Evolutionary conservation across 2,888 invertebrate species (phyloP).

Genomic region (Calliscelio sp.): DNA sequence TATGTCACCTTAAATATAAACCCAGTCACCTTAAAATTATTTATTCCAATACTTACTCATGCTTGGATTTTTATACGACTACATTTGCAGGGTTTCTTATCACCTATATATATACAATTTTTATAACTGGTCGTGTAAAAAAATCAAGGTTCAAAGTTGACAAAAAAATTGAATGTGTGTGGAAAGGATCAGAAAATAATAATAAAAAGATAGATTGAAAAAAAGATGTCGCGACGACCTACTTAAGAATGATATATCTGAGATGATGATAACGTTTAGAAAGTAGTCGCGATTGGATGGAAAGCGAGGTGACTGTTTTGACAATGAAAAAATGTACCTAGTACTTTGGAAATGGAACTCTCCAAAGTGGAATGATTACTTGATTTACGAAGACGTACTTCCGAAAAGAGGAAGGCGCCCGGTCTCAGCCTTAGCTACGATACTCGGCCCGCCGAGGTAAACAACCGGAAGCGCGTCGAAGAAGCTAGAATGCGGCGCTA

Average conservation of each 20-base stretch:
- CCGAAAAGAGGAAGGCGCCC: conserved; percentile 94
- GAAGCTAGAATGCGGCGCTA: conserved; percentile 96
- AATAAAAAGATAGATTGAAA: too few relatives aligned
- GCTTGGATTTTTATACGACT: too few relatives aligned
- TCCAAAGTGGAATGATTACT: conserved; percentile 58
- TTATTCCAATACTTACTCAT: too few relatives aligned
- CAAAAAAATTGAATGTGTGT: too few relatives aligned
- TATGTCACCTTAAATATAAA: too few relatives aligned
- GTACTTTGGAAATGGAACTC: conserved; percentile 57
- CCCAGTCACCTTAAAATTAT: too few relatives aligned
- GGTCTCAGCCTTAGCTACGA: conserved; percentile 96
- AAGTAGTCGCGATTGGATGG: background rate
- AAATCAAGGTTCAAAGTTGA: too few relatives aligned
- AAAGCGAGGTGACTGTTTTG: conserved; percentile 37
- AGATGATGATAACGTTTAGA: conserved; percentile 3
- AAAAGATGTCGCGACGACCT: too few relatives aligned
- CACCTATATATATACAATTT: conserved; percentile 42
- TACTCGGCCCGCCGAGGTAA: conserved; percentile 93
- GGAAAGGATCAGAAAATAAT: too few relatives aligned
- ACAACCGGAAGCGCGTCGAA: conserved; percentile 95
- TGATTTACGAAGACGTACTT: conserved; percentile 89
- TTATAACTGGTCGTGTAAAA: conserved; percentile 44
- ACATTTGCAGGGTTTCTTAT: too few relatives aligned
- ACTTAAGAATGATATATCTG: background rate
- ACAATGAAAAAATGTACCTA: conserved; percentile 54